Percentiles rank a stretch among this genome's conserved stretches.
These are phyloP conservation scores for Brotula barbata DNA, from an alignment of 2,797 vertebrate species.

Conservation along the genomic window DNA sequence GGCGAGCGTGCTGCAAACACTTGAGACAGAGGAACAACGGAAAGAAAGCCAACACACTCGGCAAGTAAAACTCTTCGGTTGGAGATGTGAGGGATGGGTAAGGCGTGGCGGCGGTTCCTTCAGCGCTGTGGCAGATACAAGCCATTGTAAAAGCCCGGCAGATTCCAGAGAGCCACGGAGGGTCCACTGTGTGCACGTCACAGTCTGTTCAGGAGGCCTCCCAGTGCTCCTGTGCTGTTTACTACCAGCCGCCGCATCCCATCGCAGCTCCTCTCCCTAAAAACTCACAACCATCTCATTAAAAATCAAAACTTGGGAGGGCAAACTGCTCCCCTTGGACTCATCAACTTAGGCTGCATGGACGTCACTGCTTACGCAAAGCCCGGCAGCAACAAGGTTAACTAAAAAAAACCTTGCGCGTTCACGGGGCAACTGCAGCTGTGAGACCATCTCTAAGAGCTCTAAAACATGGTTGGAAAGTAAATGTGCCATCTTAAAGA, in stretches of 20 bases:
- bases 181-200: constrained; percentile 65
- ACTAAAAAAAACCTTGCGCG: constrained; percentile 85
- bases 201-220: constrained; percentile 50
- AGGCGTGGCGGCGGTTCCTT: constrained; percentile 54
- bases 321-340: constrained; percentile 34
- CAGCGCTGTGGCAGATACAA: constrained; percentile 91
- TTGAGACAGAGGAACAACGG: constrained; percentile 28
- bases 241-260: constrained; percentile 43
- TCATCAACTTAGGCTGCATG: constrained; percentile 34
- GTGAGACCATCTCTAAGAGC: constrained; percentile 49
- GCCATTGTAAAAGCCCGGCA: constrained; percentile 97
- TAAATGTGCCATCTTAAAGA: constrained; percentile 53
- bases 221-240: constrained; percentile 44
- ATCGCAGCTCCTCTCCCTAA: constrained; percentile 35
- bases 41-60: constrained; percentile 35
- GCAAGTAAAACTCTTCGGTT: constrained; percentile 50
- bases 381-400: constrained; percentile 83
- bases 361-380: constrained; percentile 25
- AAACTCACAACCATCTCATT: constrained; percentile 55
- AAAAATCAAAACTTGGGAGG: constrained; percentile 64
- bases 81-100: constrained; percentile 32
- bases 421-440: constrained; percentile 62
- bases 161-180: constrained; percentile 81
- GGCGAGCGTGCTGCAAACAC: constrained; percentile 51
- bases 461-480: constrained; percentile 57